A percentile compares a stretch with the other conserved stretches of the same genome.
These are phyloP conservation scores for Typhlichthys subterraneus DNA, from an alignment of 2,797 vertebrate species.

Conservation along the genomic window DNA sequence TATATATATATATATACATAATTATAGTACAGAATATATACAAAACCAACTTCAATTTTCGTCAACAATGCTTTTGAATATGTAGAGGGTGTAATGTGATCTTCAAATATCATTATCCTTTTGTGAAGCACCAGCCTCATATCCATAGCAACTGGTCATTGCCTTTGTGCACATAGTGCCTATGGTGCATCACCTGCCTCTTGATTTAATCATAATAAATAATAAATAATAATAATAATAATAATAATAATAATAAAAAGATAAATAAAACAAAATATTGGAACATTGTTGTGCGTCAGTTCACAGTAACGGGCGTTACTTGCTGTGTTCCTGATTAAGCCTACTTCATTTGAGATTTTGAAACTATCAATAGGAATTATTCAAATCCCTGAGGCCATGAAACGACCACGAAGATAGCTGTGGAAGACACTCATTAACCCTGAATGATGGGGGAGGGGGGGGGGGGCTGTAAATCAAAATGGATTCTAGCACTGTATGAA, in stretches of 20 bases:
- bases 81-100: slow-evolving; percentile 29
- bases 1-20: too few species aligned
- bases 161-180: slow-evolving; percentile 43
- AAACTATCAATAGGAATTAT: slow-evolving; percentile 80
- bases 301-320: slow-evolving; percentile 66
- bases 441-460: slow-evolving; percentile 54
- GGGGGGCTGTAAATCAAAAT: slow-evolving; percentile 64
- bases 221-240: background rate
- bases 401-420: slow-evolving; percentile 67
- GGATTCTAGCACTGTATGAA: slow-evolving; percentile 65
- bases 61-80: slow-evolving; percentile 47
- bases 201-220: slow-evolving; percentile 25
- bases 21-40: slow-evolving; percentile 13
- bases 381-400: slow-evolving; percentile 77
- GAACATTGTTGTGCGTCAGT: slow-evolving; percentile 56
- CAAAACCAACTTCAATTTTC: slow-evolving; percentile 38
- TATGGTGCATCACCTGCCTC: slow-evolving; percentile 55
- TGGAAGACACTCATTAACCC: slow-evolving; percentile 79
- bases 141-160: slow-evolving; percentile 55
- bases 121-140: slow-evolving; percentile 50
- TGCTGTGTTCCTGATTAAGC: slow-evolving; percentile 74
- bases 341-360: slow-evolving; percentile 75
- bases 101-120: slow-evolving; percentile 57
- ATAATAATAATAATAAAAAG: too few species aligned
- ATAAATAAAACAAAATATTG: too few species aligned